These are phyloP conservation scores for Athene cunicularia DNA, from an alignment of 2,113 vertebrate genomes.

Conservation along the genomic window DNA sequence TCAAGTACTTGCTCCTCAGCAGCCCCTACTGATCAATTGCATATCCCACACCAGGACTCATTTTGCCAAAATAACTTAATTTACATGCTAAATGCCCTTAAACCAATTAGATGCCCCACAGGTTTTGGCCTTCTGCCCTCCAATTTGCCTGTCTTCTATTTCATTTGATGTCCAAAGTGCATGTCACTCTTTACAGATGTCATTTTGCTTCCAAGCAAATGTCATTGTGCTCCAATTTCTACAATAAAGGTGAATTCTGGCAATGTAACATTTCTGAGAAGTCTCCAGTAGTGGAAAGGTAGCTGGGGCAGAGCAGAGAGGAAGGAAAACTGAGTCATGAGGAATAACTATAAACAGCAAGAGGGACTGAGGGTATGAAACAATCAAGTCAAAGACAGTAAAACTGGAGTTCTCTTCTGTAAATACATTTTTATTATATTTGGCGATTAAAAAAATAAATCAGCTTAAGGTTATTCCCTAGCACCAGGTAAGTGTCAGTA, in stretches of 20 bases:
- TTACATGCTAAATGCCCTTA: background rate
- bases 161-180: background rate
- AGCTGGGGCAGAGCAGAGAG: background rate
- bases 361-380: background rate
- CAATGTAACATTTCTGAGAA: background rate
- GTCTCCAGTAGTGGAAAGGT: background rate
- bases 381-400: background rate
- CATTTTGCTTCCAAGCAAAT: background rate
- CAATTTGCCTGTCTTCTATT: background rate
- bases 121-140: background rate
- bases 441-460: background rate
- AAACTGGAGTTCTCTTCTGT: background rate
- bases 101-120: background rate
- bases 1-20: background rate
- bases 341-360: background rate
- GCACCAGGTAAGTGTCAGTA: background rate
- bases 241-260: background rate
- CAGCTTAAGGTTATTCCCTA: background rate
- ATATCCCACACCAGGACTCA: background rate
- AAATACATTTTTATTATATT: background rate
- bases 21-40: background rate
- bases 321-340: slow-evolving; percentile 6
- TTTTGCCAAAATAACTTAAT: background rate
- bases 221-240: background rate
- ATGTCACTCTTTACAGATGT: background rate